Evolutionary conservation across 92 coral and sea anemone genomes (phyloP).

Genomic region (Pocillopora grandis): DNA sequence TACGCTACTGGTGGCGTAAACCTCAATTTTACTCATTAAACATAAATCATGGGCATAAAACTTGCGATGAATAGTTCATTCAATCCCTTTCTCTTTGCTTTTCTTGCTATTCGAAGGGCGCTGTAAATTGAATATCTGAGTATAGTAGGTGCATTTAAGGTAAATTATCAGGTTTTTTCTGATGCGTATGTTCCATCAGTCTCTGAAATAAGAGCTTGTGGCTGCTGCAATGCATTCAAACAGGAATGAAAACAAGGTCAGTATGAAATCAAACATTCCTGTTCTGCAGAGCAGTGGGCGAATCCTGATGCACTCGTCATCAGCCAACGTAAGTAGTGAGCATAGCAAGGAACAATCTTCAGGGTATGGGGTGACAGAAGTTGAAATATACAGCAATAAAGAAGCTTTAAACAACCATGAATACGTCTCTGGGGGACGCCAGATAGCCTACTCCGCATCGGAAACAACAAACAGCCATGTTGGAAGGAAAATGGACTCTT

Average conservation of each 20-base stretch:
- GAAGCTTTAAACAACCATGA: conserved; percentile 47
- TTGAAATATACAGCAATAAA: conserved; percentile 16
- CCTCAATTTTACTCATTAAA: conserved; percentile 11
- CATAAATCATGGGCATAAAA: background rate
- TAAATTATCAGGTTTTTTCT: background rate
- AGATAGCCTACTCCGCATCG: background rate
- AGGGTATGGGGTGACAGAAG: background rate
- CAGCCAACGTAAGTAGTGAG: conserved; percentile 15
- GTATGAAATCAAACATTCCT: conserved; percentile 7
- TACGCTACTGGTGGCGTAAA: conserved; percentile 3
- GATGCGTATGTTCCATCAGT: background rate
- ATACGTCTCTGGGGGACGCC: background rate
- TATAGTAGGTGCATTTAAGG: too few relatives aligned
- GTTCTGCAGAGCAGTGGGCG: background rate
- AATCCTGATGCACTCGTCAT: background rate
- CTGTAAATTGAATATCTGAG: background rate
- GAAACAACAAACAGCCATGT: background rate
- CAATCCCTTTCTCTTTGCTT: background rate
- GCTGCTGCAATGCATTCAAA: conserved; percentile 15
- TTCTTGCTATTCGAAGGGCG: background rate
- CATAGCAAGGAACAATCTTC: background rate
- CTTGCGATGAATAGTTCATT: background rate
- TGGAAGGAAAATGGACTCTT: background rate
- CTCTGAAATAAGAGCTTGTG: background rate
- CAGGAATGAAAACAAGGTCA: conserved; percentile 9